Evolutionary conservation across 2,113 vertebrate species (phyloP).

Genomic region (Pholis gunnellus): DNA sequence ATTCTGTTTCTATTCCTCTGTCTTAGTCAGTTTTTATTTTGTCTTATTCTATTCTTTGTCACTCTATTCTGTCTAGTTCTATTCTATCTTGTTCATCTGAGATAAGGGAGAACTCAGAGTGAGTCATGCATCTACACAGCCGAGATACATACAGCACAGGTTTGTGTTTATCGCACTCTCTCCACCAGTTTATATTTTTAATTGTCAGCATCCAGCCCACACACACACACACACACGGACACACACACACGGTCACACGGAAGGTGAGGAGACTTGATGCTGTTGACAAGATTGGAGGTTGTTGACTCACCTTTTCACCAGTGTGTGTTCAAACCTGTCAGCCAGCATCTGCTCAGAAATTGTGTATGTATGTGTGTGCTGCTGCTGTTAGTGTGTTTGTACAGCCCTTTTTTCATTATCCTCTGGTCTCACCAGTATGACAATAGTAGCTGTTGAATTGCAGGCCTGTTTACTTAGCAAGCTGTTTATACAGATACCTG

Average conservation of each 20-base stretch:
- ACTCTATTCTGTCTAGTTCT: not conserved
- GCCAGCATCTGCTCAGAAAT: slow-evolving; percentile 49
- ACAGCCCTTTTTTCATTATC: slow-evolving; percentile 19
- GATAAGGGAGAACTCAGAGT: not conserved
- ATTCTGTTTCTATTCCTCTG: not conserved
- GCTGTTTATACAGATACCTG: slow-evolving; percentile 62
- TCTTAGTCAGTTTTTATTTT: not conserved
- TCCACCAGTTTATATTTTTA: not conserved
- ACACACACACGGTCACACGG: not conserved
- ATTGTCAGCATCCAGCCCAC: slow-evolving; percentile 5
- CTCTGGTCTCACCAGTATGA: slow-evolving; percentile 22
- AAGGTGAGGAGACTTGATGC: slow-evolving; percentile 28
- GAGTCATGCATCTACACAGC: not conserved
- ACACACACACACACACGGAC: slow-evolving; percentile 3
- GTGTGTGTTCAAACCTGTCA: slow-evolving; percentile 51
- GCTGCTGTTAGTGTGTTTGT: slow-evolving; percentile 19
- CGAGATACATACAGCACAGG: not conserved
- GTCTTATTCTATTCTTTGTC: not conserved
- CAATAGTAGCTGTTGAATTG: slow-evolving; percentile 56
- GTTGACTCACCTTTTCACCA: slow-evolving; percentile 53
- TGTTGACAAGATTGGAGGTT: slow-evolving; percentile 48
- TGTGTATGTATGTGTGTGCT: not conserved
- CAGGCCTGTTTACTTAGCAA: slow-evolving; percentile 48
- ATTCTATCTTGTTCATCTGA: not conserved
- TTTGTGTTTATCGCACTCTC: not conserved